Conservation (phyloP, 2,113 vertebrate genomes). For the Pomatorhinus ruficollis region DNA sequence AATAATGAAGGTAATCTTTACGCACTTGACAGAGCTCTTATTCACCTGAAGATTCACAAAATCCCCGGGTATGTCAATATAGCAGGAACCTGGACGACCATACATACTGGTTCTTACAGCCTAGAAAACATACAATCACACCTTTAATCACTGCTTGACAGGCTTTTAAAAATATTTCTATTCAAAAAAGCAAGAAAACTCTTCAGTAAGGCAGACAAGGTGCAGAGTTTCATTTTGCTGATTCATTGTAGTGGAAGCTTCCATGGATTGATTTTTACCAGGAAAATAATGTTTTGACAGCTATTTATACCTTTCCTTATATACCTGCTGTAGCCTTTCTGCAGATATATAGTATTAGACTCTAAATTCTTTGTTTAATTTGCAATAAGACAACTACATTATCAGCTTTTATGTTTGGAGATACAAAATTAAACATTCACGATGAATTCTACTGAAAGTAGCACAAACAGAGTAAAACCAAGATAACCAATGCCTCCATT, state of each 20-base stretch:
- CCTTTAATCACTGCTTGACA: not conserved
- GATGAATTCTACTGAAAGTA: not conserved
- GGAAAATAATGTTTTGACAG: not conserved
- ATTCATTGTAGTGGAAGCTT: not conserved
- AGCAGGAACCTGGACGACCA: conserved; percentile 92
- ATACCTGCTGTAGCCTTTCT: not conserved
- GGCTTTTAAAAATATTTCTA: not conserved
- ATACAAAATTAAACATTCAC: not conserved
- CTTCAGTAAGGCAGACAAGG: not conserved
- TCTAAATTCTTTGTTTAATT: not conserved
- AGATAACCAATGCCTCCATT: not conserved
- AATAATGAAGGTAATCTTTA: not conserved
- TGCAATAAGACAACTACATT: not conserved
- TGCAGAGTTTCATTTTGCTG: not conserved
- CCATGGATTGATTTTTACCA: not conserved
- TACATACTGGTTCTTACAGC: conserved; percentile 91
- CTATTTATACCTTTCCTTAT: not conserved
- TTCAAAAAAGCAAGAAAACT: not conserved
- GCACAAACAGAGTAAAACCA: not conserved
- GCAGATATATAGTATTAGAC: not conserved
- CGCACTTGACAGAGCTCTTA: conserved; percentile 82
- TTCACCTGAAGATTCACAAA: conserved; percentile 86
- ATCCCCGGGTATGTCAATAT: conserved; percentile 93
- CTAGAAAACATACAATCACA: conserved; percentile 61
- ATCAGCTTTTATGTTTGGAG: not conserved